phyloP scores from a whole-genome alignment of 2,113 vertebrate species.

The Nothobranchius kuhntae region DNA sequence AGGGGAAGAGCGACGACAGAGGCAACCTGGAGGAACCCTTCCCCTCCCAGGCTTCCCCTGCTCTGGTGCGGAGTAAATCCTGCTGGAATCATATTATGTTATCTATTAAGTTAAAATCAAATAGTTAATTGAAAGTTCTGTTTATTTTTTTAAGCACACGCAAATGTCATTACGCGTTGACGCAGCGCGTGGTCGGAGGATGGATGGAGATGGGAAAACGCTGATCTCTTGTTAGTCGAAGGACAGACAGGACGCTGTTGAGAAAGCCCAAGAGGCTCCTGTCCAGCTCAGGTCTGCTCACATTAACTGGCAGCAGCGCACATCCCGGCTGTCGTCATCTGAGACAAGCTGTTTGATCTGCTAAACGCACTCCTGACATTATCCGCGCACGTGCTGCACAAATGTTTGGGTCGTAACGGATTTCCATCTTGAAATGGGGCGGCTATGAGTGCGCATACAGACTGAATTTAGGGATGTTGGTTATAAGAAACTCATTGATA shows the following conservation, averaged over 20 bases:
- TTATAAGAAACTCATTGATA: too few species aligned
- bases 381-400: conserved; percentile 26
- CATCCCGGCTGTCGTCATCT: conserved; percentile 46
- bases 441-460: too few species aligned
- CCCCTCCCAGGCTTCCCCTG: too few species aligned
- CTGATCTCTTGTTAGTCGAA: conserved; percentile 32
- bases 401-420: conserved; percentile 41
- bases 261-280: too few species aligned
- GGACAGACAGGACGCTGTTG: background rate
- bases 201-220: conserved; percentile 38
- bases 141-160: too few species aligned
- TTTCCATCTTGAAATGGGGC: conserved; percentile 35
- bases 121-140: too few species aligned
- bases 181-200: background rate
- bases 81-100: too few species aligned
- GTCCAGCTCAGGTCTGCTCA: conserved; percentile 14
- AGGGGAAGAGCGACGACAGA: too few species aligned
- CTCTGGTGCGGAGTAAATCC: too few species aligned
- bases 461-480: too few species aligned
- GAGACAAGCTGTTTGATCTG: conserved; percentile 29
- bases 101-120: too few species aligned
- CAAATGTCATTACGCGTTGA: background rate
- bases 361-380: conserved; percentile 49
- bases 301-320: conserved; percentile 43
- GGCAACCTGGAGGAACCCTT: too few species aligned